Percentiles rank a stretch among this genome's conserved stretches.
Evolutionary conservation across 2,888 invertebrate genomes (phyloP).

Genomic region (Platyscelio sp.): DNA sequence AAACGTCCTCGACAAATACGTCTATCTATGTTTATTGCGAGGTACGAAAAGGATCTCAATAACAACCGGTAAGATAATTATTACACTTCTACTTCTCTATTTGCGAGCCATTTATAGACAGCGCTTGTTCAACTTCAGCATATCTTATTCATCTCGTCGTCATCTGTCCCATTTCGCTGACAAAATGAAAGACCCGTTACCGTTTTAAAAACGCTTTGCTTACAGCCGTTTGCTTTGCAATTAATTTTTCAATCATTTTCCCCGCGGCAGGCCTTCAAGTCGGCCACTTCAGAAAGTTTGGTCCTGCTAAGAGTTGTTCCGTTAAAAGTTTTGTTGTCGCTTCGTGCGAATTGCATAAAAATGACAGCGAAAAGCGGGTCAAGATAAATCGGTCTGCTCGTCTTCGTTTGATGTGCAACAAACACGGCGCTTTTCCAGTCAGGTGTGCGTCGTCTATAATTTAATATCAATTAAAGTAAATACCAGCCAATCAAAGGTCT

Average conservation of each 20-base stretch:
- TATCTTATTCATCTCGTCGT: slow-evolving; percentile 37
- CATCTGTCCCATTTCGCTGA: not conserved
- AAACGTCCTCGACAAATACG: too few relatives aligned
- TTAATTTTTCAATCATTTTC: slow-evolving; percentile 58
- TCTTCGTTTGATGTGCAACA: not conserved
- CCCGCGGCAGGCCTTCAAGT: slow-evolving; percentile 49
- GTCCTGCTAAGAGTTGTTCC: slow-evolving; percentile 18
- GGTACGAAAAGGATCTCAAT: not conserved
- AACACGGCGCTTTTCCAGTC: slow-evolving; percentile 32
- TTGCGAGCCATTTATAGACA: not conserved
- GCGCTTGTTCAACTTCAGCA: not conserved
- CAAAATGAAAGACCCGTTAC: slow-evolving; percentile 10
- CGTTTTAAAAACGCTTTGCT: slow-evolving; percentile 27
- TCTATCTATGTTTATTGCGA: too few relatives aligned
- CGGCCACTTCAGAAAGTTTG: slow-evolving; percentile 40
- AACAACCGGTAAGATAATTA: slow-evolving; percentile 8
- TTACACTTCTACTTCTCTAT: not conserved
- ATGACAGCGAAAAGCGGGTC: slow-evolving; percentile 34
- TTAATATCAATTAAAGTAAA: slow-evolving; percentile 61
- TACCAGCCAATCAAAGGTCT: slow-evolving; percentile 53
- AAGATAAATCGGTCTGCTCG: slow-evolving; percentile 5
- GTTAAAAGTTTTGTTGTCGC: slow-evolving; percentile 36
- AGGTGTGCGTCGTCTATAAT: slow-evolving; percentile 51
- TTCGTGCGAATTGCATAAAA: slow-evolving; percentile 18
- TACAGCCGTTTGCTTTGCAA: slow-evolving; percentile 49